Evolutionary conservation across 53 echinoderm and acorn worm genomes (phyloP).

Genomic region (Echinarachnius parma): DNA sequence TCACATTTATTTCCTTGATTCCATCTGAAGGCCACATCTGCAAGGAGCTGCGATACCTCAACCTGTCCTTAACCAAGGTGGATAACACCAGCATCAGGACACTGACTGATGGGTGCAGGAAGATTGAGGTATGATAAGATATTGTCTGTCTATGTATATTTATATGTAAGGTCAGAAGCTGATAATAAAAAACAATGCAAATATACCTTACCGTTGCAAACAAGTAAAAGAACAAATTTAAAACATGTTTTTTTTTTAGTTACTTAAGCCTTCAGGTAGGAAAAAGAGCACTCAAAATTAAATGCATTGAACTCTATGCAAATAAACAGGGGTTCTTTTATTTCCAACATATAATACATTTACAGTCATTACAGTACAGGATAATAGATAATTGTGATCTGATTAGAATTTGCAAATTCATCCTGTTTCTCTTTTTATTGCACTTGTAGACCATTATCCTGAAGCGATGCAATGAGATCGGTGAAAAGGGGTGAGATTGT

Average conservation of each 20-base stretch:
- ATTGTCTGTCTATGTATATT: not conserved
- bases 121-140: conserved; percentile 13
- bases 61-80: conserved; percentile 12
- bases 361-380: too few relatives aligned
- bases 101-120: conserved; percentile 25
- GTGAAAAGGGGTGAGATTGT: conserved; percentile 52
- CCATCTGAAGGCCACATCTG: conserved; percentile 15
- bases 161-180: not conserved
- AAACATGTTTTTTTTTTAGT: too few relatives aligned
- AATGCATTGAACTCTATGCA: too few relatives aligned
- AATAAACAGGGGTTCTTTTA: too few relatives aligned
- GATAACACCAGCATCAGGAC: conserved; percentile 21
- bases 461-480: conserved; percentile 38
- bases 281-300: too few relatives aligned
- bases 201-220: too few relatives aligned
- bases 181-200: too few relatives aligned
- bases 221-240: too few relatives aligned
- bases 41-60: conserved; percentile 11
- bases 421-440: not conserved
- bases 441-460: conserved; percentile 45
- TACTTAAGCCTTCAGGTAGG: too few relatives aligned
- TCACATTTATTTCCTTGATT: too few relatives aligned
- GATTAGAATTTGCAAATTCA: not conserved
- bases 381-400: too few relatives aligned
- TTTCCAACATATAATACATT: too few relatives aligned